Evolutionary conservation across 2,113 vertebrate genomes (phyloP).

Genomic region (Patagioenas fasciata): DNA sequence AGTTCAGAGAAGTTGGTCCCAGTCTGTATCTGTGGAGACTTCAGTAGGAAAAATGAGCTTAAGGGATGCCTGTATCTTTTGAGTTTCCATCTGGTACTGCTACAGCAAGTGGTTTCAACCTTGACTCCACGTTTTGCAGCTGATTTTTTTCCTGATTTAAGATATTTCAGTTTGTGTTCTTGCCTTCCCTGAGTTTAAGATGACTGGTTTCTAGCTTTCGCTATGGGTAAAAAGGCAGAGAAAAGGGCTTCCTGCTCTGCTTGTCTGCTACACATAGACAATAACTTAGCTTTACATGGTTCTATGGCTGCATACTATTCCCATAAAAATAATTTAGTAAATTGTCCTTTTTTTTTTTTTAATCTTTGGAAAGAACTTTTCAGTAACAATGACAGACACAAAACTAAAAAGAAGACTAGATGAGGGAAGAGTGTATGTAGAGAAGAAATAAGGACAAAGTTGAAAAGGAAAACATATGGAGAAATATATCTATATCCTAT

Average conservation of each 20-base stretch:
- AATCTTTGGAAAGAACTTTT: neutral
- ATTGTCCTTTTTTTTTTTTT: neutral
- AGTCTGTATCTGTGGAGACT: neutral
- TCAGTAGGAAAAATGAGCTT: neutral
- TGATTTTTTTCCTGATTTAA: neutral
- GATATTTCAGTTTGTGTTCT: neutral
- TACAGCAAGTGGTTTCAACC: neutral
- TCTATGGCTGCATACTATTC: neutral
- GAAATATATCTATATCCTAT: neutral
- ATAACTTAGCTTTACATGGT: neutral
- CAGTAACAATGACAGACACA: neutral
- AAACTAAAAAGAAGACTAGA: neutral
- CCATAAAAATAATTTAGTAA: neutral
- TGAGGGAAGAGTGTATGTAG: neutral
- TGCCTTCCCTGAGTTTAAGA: neutral
- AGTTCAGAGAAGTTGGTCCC: neutral
- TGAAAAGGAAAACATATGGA: neutral
- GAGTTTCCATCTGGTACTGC: neutral
- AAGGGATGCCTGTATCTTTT: neutral
- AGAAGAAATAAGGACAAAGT: neutral
- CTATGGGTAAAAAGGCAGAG: neutral
- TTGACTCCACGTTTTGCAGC: neutral
- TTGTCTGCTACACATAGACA: neutral
- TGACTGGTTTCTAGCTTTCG: neutral
- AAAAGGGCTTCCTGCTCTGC: neutral